Conservation (phyloP, 2,113 vertebrate genomes). For the Delphinus delphis region DNA sequence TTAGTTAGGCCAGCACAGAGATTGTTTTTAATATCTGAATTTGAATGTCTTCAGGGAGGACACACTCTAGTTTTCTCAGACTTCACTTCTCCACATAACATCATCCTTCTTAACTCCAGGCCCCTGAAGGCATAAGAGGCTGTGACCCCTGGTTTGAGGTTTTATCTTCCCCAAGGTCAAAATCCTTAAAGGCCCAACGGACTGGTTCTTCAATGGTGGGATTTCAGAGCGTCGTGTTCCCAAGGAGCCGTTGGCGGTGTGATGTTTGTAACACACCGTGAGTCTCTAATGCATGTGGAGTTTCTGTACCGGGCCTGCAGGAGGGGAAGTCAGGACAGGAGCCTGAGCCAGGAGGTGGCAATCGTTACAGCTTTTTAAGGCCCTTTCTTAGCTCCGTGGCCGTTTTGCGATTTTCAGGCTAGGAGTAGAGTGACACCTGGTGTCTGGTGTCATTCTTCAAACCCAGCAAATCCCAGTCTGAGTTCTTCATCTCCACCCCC, state of each 20-base stretch:
- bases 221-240: background rate
- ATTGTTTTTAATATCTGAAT: background rate
- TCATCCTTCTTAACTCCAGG: background rate
- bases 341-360: background rate
- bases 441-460: background rate
- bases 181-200: background rate
- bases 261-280: background rate
- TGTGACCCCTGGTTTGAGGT: background rate
- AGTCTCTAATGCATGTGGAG: background rate
- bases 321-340: background rate
- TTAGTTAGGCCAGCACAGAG: background rate
- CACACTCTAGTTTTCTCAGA: background rate
- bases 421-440: constrained; percentile 64
- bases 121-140: background rate
- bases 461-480: background rate
- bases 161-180: background rate
- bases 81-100: background rate
- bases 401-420: background rate
- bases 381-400: background rate
- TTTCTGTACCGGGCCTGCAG: background rate
- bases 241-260: fast-evolving
- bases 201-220: background rate
- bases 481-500: background rate
- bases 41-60: background rate
- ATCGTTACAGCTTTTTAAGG: fast-evolving